phyloP scores from a whole-genome alignment of 1,140 invertebrate species.

The Telenomus remus region DNA sequence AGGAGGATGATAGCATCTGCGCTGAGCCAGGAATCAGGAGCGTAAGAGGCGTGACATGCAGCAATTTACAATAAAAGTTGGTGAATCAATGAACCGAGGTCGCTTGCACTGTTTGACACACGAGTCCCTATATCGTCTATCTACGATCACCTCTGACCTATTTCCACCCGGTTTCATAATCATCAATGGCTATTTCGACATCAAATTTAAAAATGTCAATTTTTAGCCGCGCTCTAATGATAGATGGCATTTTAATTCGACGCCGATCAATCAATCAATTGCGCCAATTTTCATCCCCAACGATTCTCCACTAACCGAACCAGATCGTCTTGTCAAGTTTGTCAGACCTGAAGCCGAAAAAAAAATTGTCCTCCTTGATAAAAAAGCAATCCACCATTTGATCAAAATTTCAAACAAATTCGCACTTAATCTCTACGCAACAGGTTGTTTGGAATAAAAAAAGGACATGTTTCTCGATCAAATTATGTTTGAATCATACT shows the following conservation, averaged over 20 bases:
- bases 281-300: neutral
- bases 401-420: too few relatives aligned
- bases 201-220: neutral
- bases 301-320: too few relatives aligned
- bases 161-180: slow-evolving; percentile 40
- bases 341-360: too few relatives aligned
- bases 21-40: slow-evolving; percentile 59
- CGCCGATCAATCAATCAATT: neutral
- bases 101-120: slow-evolving; percentile 41
- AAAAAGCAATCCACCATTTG: too few relatives aligned
- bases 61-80: slow-evolving; percentile 60
- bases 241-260: too few relatives aligned
- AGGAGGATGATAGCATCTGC: slow-evolving; percentile 60
- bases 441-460: too few relatives aligned
- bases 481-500: too few relatives aligned
- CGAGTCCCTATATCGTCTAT: slow-evolving; percentile 29
- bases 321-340: too few relatives aligned
- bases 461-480: too few relatives aligned
- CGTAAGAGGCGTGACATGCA: slow-evolving; percentile 58
- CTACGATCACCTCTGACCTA: slow-evolving; percentile 48
- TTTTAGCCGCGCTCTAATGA: neutral
- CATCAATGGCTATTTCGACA: slow-evolving; percentile 21
- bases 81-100: slow-evolving; percentile 60
- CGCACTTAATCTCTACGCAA: too few relatives aligned
- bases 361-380: too few relatives aligned